A percentile compares a stretch with the other conserved stretches of the same genome.
These are phyloP conservation scores for Stenodera caucasica DNA, from an alignment of 2,888 invertebrate genomes.

Conservation along the genomic window DNA sequence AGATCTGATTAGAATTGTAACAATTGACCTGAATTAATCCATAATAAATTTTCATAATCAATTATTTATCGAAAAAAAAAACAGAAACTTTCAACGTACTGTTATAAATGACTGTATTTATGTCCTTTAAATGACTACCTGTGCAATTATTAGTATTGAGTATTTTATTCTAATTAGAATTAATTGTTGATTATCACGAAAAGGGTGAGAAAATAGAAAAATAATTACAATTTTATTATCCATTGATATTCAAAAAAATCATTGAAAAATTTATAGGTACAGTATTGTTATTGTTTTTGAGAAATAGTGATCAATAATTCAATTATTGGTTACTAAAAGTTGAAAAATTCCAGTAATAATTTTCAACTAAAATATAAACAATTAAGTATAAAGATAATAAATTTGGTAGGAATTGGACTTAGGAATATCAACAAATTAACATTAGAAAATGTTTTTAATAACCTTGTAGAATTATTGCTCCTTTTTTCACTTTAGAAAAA, in stretches of 20 bases:
- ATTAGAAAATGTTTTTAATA: neutral
- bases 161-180: constrained; percentile 6
- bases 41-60: neutral
- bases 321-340: too few species aligned
- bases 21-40: neutral
- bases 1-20: neutral
- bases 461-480: neutral
- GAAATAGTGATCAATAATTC: too few species aligned
- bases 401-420: neutral
- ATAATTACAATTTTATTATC: too few species aligned
- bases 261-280: too few species aligned
- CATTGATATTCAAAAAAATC: too few species aligned
- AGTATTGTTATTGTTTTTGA: too few species aligned
- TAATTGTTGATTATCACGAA: neutral
- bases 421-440: constrained; percentile 1
- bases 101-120: neutral
- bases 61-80: neutral
- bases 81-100: neutral
- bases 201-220: neutral
- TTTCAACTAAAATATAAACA: too few species aligned
- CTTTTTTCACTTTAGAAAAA: neutral
- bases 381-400: neutral
- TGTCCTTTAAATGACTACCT: neutral
- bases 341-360: too few species aligned
- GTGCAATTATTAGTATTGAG: neutral